Evolutionary conservation across 1,140 invertebrate species (phyloP).

Genomic region (Wiebesia pumilae): DNA sequence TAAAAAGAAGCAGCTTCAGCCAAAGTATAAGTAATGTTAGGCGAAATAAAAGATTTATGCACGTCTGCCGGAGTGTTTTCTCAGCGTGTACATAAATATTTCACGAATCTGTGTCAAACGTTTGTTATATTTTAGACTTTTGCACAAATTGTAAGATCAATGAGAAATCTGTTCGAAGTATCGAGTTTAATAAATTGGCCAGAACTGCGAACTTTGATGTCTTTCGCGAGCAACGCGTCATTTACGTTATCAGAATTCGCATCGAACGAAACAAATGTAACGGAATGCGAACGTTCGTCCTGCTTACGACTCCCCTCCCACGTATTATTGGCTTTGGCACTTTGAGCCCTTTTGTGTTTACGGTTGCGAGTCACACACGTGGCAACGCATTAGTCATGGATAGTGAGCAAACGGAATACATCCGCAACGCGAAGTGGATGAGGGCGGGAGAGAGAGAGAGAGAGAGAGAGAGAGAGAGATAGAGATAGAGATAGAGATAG

Average conservation of each 20-base stretch:
- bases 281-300: conserved; percentile 5
- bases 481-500: not conserved
- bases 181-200: not conserved
- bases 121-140: too few species aligned
- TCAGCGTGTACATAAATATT: too few species aligned
- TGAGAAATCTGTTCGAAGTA: too few species aligned
- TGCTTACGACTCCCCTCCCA: not conserved
- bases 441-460: conserved; percentile 32
- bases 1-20: too few species aligned
- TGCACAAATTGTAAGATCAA: too few species aligned
- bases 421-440: conserved; percentile 45
- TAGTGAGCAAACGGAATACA: conserved; percentile 64
- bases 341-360: conserved; percentile 53
- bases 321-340: conserved; percentile 58
- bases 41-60: too few species aligned
- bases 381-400: conserved; percentile 59
- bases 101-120: too few species aligned
- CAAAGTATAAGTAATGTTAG: too few species aligned
- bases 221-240: not conserved
- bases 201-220: not conserved
- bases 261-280: conserved; percentile 6
- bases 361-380: conserved; percentile 58
- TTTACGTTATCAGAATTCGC: conserved; percentile 2
- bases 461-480: not conserved
- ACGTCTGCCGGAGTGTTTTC: too few species aligned